Percentiles rank a stretch among this genome's conserved stretches.
phyloP scores from a whole-genome alignment of 2,888 invertebrate species.

The Prosopocoilus inquinatus region DNA sequence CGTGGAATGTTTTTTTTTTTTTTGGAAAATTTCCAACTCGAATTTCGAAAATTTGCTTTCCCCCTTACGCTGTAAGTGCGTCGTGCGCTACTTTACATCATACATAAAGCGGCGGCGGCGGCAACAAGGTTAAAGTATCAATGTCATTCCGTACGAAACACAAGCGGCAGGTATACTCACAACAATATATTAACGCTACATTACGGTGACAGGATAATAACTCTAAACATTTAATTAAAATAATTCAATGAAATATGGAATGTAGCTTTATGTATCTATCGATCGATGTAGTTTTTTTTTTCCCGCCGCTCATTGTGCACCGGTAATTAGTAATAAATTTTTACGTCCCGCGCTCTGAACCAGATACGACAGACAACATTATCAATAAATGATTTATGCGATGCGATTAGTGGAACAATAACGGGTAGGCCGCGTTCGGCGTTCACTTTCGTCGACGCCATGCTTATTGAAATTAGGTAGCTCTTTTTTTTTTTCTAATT shows the following conservation, averaged over 20 bases:
- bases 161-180: too few relatives aligned
- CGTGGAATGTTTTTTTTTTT: background rate
- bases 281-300: too few relatives aligned
- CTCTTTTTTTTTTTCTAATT: background rate
- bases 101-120: too few relatives aligned
- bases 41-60: background rate
- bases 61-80: too few relatives aligned
- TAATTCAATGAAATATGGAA: constrained; percentile 31
- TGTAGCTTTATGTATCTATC: constrained; percentile 29
- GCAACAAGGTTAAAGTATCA: too few relatives aligned
- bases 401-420: constrained; percentile 2
- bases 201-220: too few relatives aligned
- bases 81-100: too few relatives aligned
- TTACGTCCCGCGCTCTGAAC: background rate
- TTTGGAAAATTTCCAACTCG: background rate
- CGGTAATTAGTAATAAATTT: background rate
- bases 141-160: too few relatives aligned
- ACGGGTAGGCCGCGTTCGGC: background rate
- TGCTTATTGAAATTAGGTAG: too few relatives aligned
- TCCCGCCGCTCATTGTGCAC: constrained; percentile 19
- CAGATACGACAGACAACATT: too few relatives aligned
- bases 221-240: too few relatives aligned
- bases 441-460: constrained; percentile 2
- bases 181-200: too few relatives aligned
- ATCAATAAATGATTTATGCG: constrained; percentile 1